Evolutionary conservation across 1,140 invertebrate genomes (phyloP), one percentile per base, ranked within the genome.

Genomic region (Oryctes rhinoceros): DNA sequence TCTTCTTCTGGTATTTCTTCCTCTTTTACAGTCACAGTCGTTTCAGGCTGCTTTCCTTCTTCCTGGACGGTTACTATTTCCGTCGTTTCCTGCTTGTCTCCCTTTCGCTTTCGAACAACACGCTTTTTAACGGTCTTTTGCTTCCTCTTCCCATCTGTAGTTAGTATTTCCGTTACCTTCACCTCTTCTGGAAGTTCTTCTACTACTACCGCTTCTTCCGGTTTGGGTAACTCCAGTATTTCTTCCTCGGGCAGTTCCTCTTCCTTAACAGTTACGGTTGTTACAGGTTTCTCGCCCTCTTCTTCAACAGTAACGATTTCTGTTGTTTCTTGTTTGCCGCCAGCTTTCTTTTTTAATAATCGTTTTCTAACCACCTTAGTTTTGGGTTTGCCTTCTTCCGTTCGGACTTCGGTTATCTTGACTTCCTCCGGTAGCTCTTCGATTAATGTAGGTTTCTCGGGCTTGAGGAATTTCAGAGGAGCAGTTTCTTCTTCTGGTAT

Each of bases 41-140:
- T 87, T 37, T 87, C 82, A 6, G 87, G 84, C 49, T 84, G 82
- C 81, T 89, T 86, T 65, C 88, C 87, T 78, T 89, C 88, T 84
- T 89, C 88, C 84, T 90, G 86, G 67, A 89, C 83, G 35, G 84
- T 87, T 0, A 86, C 82, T 80, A 87, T 86, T 84, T 88, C 81
- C 0, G 83, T 85, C 1, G 15, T 75, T 48, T 71, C 20, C 48
- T 86, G 83, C 48, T 84, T 67, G 71, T 86, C 84, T 20, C 79
- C 80, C 3, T 80, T 83, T 48, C 80, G 74, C 35, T 84, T 81
- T 74, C 85, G 87, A 84, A 84, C 87, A 11, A 85, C 76, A 13
- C 84, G 65, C 48, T 76, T 80, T 79, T 83, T 78, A 20, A 78
- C 20, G 74, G 81, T 75, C 85, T 76, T 82, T 80, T 44, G 59